phyloP scores from a whole-genome alignment of 2,113 vertebrate genomes.

The Nymphicus hollandicus region DNA sequence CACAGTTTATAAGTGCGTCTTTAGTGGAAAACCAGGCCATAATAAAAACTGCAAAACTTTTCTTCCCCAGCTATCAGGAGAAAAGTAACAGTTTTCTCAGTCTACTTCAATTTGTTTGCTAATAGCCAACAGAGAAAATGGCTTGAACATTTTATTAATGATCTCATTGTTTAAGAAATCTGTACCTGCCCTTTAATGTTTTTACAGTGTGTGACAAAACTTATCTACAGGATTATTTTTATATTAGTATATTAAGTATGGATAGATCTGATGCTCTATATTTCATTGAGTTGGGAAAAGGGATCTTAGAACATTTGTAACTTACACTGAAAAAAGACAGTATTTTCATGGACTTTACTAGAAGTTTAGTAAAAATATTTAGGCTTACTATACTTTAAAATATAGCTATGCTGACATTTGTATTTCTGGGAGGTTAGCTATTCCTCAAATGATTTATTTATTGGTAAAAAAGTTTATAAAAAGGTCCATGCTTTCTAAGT shows the following conservation, averaged over 20 bases:
- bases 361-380: background rate
- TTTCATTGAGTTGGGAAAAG: background rate
- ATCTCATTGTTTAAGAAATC: background rate
- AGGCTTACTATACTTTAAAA: background rate
- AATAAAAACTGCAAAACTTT: background rate
- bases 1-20: background rate
- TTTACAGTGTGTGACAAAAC: background rate
- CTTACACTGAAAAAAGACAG: background rate
- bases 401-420: background rate
- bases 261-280: background rate
- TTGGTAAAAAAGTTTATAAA: background rate
- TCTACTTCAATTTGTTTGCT: background rate
- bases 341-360: background rate
- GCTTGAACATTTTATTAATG: background rate
- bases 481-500: background rate
- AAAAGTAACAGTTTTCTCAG: background rate
- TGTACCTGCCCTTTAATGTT: background rate
- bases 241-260: background rate
- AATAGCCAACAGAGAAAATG: background rate
- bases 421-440: background rate
- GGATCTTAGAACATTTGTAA: background rate
- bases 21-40: background rate
- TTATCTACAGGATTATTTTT: background rate
- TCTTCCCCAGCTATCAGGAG: background rate
- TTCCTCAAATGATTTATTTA: background rate